These are phyloP conservation scores for Leptinotarsa texana DNA, from an alignment of 1,140 invertebrate genomes.

Conservation along the genomic window DNA sequence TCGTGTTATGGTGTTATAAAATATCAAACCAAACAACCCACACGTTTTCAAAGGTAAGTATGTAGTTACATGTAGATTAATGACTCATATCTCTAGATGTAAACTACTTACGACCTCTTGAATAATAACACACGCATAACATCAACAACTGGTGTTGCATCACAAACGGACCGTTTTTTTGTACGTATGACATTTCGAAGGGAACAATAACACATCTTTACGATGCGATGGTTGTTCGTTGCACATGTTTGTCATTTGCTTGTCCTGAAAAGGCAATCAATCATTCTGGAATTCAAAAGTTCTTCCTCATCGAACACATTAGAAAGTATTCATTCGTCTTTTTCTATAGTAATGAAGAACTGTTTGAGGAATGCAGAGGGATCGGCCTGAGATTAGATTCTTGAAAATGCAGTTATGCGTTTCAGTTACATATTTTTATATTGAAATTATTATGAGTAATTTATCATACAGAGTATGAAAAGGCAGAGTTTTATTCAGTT, in stretches of 20 bases:
- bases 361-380: neutral
- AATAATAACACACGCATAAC: neutral
- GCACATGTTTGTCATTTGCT: constrained; percentile 2
- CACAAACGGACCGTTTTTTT: constrained; percentile 1
- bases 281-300: constrained; percentile 3
- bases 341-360: neutral
- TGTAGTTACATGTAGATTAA: neutral
- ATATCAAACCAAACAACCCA: too few relatives aligned
- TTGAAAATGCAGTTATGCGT: neutral
- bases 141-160: neutral
- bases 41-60: too few relatives aligned
- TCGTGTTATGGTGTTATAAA: too few relatives aligned
- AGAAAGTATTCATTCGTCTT: neutral
- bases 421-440: neutral
- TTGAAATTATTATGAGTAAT: neutral
- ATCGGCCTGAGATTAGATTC: neutral
- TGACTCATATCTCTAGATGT: neutral
- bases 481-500: too few relatives aligned
- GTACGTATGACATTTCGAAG: neutral
- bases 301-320: neutral
- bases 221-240: neutral
- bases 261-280: neutral
- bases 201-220: neutral
- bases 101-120: neutral
- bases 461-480: neutral